These are phyloP conservation scores for Phoeniculus purpureus DNA, from an alignment of 2,797 vertebrate species.

Conservation along the genomic window DNA sequence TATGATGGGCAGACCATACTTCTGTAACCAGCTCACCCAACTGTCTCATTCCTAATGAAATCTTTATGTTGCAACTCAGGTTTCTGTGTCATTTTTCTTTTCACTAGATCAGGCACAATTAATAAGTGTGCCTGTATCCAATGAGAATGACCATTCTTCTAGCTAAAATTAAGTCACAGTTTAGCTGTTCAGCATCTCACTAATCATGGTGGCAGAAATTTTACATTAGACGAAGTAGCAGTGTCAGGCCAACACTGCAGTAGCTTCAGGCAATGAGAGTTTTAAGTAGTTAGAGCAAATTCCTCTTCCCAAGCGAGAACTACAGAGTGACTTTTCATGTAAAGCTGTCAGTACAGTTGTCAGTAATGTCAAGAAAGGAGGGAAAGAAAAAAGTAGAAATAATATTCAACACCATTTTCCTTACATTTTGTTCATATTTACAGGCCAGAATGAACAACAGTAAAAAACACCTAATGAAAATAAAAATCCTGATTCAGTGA, in stretches of 20 bases:
- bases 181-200: background rate
- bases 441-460: background rate
- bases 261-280: background rate
- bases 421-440: background rate
- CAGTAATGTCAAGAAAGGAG: background rate
- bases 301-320: background rate
- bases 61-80: background rate
- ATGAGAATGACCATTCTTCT: background rate
- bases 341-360: background rate
- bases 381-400: rapidly evolving
- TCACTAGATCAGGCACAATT: background rate
- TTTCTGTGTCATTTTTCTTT: background rate
- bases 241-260: background rate
- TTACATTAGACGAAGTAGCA: background rate
- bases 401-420: background rate
- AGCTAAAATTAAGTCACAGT: background rate
- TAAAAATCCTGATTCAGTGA: background rate
- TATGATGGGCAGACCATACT: background rate
- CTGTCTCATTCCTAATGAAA: background rate
- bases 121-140: background rate
- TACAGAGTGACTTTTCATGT: background rate
- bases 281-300: background rate
- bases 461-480: background rate
- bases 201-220: background rate
- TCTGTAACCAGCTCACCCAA: background rate